These are phyloP conservation scores for Coelinius sp. DNA, from an alignment of 2,888 invertebrate genomes.

Conservation along the genomic window DNA sequence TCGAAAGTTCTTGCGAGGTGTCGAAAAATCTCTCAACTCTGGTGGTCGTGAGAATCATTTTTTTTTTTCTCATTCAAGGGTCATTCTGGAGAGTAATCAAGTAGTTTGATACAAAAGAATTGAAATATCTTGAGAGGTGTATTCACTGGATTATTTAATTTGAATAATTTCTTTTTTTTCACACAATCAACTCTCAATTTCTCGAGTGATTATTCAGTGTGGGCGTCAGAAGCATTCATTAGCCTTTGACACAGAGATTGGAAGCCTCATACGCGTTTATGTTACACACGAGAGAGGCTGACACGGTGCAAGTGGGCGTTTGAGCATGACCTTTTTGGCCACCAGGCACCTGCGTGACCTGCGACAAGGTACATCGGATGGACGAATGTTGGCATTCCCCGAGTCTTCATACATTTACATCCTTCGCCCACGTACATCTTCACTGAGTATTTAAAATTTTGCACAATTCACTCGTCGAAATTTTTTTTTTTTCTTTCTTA, in stretches of 20 bases:
- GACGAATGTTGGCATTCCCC: slow-evolving; percentile 39
- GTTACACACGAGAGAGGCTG: slow-evolving; percentile 1
- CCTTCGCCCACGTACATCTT: slow-evolving; percentile 29
- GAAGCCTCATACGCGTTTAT: slow-evolving; percentile 7
- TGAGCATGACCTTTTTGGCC: slow-evolving; percentile 54
- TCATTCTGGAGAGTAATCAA: background rate
- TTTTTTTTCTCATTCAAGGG: background rate
- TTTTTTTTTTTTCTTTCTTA: background rate
- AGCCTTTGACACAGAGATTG: slow-evolving; percentile 42
- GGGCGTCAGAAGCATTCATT: slow-evolving; percentile 52
- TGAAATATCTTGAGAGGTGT: background rate
- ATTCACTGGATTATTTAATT: background rate
- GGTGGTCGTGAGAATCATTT: background rate
- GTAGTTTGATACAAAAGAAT: background rate
- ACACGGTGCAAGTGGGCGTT: slow-evolving; percentile 29
- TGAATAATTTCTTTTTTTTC: background rate
- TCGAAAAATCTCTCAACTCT: background rate
- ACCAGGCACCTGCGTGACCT: slow-evolving; percentile 67
- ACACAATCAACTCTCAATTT: background rate
- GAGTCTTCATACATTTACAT: slow-evolving; percentile 46
- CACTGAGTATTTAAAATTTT: background rate
- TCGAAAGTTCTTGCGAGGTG: background rate
- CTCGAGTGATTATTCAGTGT: slow-evolving; percentile 41
- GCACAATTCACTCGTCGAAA: background rate
- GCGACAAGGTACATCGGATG: slow-evolving; percentile 6